phyloP scores from a whole-genome alignment of 1,140 invertebrate species.

The Stratiolaelaps scimitus region DNA sequence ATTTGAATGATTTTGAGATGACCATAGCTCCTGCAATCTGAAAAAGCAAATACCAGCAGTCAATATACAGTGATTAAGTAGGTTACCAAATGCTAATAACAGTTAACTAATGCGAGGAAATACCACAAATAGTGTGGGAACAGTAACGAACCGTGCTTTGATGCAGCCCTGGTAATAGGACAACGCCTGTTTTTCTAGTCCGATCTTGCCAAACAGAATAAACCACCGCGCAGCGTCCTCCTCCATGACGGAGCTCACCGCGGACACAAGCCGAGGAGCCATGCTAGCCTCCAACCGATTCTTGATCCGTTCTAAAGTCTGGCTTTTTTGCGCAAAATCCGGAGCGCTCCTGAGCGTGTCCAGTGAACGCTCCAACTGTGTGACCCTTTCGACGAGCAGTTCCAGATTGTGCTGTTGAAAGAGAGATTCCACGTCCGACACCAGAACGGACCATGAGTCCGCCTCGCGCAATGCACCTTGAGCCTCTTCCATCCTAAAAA shows the following conservation, averaged over 20 bases:
- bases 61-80: too few relatives aligned
- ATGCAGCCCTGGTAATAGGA: slow-evolving; percentile 25
- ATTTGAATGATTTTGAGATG: slow-evolving; percentile 24
- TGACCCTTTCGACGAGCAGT: slow-evolving; percentile 5
- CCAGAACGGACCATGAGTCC: slow-evolving; percentile 21
- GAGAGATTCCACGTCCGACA: slow-evolving; percentile 9
- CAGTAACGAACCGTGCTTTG: background rate
- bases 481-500: slow-evolving; percentile 26
- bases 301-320: slow-evolving; percentile 14
- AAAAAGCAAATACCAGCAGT: background rate
- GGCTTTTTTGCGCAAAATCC: slow-evolving; percentile 12
- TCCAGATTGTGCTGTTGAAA: slow-evolving; percentile 24
- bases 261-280: slow-evolving; percentile 8
- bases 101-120: too few relatives aligned
- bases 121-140: background rate
- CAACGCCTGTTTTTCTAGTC: slow-evolving; percentile 17
- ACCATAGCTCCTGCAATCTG: slow-evolving; percentile 21
- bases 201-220: slow-evolving; percentile 17
- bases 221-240: slow-evolving; percentile 20
- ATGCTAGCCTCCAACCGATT: slow-evolving; percentile 12
- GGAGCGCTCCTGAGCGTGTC: slow-evolving; percentile 15
- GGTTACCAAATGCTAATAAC: too few relatives aligned
- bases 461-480: slow-evolving; percentile 9
- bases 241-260: slow-evolving; percentile 4
- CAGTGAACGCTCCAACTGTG: slow-evolving; percentile 13